Conservation (phyloP, 2,888 invertebrate species). For the Synanthedon andrenaeformis region DNA sequence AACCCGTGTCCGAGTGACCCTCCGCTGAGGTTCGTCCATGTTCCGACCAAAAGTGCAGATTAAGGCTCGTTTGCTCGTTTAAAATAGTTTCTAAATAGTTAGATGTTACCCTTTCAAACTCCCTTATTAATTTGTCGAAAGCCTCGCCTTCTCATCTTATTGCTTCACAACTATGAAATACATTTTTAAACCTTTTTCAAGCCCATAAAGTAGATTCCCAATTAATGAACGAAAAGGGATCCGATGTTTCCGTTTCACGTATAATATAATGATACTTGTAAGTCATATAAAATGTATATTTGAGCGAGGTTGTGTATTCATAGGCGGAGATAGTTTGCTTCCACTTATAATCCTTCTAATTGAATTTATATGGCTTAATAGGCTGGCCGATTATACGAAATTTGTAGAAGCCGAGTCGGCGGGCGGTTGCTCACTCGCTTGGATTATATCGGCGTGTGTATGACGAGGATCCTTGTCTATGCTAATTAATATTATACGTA, state of each 20-base stretch:
- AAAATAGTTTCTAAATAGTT: conserved; percentile 18
- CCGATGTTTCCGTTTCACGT: too few species aligned
- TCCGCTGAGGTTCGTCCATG: conserved; percentile 3
- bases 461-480: conserved; percentile 17
- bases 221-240: too few species aligned
- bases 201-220: too few species aligned
- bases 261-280: too few species aligned
- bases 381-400: conserved; percentile 31
- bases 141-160: neutral
- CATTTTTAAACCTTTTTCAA: too few species aligned
- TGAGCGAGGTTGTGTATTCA: too few species aligned
- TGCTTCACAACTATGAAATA: too few species aligned
- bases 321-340: conserved; percentile 1
- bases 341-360: conserved; percentile 26
- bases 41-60: conserved; percentile 12
- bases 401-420: conserved; percentile 20
- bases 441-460: conserved; percentile 19
- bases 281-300: too few species aligned
- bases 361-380: conserved; percentile 40
- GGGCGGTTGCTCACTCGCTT: conserved; percentile 16
- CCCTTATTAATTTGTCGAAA: conserved; percentile 13
- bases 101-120: conserved; percentile 11
- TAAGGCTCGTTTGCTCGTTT: conserved; percentile 11
- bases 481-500: conserved; percentile 11
- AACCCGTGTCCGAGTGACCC: conserved; percentile 4